Percentiles rank a stretch among this genome's conserved stretches.
Conservation (phyloP, 2,888 invertebrate species). For the Melinaea menophilus region DNA sequence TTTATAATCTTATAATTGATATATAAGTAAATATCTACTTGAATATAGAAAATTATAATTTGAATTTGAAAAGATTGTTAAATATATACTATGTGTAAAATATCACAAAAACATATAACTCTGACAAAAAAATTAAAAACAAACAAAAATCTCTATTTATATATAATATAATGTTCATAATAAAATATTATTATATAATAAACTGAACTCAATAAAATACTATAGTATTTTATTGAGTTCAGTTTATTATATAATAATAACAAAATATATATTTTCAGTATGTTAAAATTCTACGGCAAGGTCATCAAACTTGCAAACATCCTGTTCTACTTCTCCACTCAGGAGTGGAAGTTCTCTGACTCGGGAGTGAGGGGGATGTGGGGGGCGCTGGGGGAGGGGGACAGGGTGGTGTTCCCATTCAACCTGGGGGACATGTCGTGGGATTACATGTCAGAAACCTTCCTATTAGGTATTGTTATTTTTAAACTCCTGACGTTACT, state of each 20-base stretch:
- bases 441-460: conserved; percentile 75
- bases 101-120: too few relatives aligned
- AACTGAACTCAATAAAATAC: conserved; percentile 18
- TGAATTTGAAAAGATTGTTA: too few relatives aligned
- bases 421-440: conserved; percentile 85
- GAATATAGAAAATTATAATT: too few relatives aligned
- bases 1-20: too few relatives aligned
- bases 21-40: too few relatives aligned
- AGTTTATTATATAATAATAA: conserved; percentile 2
- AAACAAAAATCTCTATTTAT: too few relatives aligned
- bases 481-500: background rate
- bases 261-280: conserved; percentile 66
- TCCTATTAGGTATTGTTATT: conserved; percentile 51
- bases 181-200: conserved; percentile 1
- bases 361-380: conserved; percentile 79
- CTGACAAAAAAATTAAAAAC: too few relatives aligned
- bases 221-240: conserved; percentile 21
- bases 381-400: conserved; percentile 74
- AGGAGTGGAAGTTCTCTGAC: conserved; percentile 85
- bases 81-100: too few relatives aligned
- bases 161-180: too few relatives aligned
- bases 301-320: conserved; percentile 85
- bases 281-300: conserved; percentile 85
- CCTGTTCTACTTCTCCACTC: conserved; percentile 87
- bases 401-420: conserved; percentile 83